Evolutionary conservation across 2,797 vertebrate genomes (phyloP).

Genomic region (Xenopus petersii): DNA sequence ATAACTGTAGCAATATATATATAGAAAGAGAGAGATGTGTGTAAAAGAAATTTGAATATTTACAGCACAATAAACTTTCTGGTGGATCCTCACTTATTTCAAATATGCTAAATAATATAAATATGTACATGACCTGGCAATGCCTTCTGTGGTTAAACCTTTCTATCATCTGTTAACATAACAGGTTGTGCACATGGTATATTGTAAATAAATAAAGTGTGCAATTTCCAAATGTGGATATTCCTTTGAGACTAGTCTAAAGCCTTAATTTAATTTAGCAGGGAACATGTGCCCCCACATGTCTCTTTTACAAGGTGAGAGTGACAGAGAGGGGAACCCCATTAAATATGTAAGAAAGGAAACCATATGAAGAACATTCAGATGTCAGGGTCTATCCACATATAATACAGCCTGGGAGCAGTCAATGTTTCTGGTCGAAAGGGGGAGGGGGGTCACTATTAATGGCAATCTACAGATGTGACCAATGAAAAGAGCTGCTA

Average conservation of each 20-base stretch:
- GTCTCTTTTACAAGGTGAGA: slow-evolving; percentile 43
- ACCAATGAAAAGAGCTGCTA: background rate
- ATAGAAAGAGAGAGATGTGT: slow-evolving; percentile 63
- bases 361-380: slow-evolving; percentile 83
- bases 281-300: slow-evolving; percentile 1
- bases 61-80: slow-evolving; percentile 75
- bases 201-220: slow-evolving; percentile 53
- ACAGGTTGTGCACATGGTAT: too few relatives aligned
- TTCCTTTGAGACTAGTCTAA: slow-evolving; percentile 40
- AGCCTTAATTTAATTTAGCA: background rate
- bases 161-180: too few relatives aligned
- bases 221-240: slow-evolving; percentile 52
- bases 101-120: background rate
- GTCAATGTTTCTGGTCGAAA: background rate
- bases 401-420: slow-evolving; percentile 45
- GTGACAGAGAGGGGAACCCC: slow-evolving; percentile 76
- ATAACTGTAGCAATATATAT: slow-evolving; percentile 93
- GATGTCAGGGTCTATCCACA: slow-evolving; percentile 66
- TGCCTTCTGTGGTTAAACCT: too few relatives aligned
- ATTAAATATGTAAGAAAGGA: slow-evolving; percentile 94
- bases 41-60: slow-evolving; percentile 89
- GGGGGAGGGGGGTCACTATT: slow-evolving; percentile 40
- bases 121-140: too few relatives aligned
- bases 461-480: slow-evolving; percentile 72
- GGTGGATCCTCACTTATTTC: slow-evolving; percentile 49